Base-by-base conservation (phyloP, 2,113 vertebrate species). In the Rhadina sibilatrix region DNA sequence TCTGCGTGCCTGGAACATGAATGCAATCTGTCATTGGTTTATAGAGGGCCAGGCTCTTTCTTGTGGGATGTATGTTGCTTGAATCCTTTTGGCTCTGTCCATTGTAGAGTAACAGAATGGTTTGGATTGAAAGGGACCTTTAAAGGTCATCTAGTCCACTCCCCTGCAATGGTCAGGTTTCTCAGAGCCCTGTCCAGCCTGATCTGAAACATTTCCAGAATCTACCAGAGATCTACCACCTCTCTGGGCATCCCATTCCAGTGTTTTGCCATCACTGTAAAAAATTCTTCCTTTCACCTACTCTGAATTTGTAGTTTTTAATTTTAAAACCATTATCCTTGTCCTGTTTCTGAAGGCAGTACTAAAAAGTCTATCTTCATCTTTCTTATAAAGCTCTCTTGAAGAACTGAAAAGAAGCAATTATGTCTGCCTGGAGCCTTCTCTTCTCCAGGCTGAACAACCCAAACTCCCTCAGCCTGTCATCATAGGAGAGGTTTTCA, bases 181-280 rank as follows among this genome's bases (percentile, higher is more conserved):
- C 9, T 83, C 19, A 33, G 22, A 71, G 6, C 15, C 22, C 22
- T 0, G 0, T 71, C 25, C n/a, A 59, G 3, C 20, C 42, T 47
- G 31, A n/a, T 31, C 13, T 19, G 23, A 25, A 78, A 24, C 0
- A 1, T 22, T 64, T 59, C 22, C 40, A 44, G 33, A 38, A 20
- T 17, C 35, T 65, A 12, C 49, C 35, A n/a, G n/a, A 10, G 12
- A 44, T 21, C 54, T 24, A 12, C 3, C 11, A 18, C 8, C 12
- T 69, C 31, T 82, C 49, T 40, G 56, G 21, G 19, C 12, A 75
- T 44, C 15, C 10, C 63, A 28, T 52, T 12, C 16, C 23, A n/a
- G 11, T 63, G 44, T 44, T 47, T 69, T 0, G 1, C 12, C 9
- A 31, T 71, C 25, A 37, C 3, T 2, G 3, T 54, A 56, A 87